phyloP scores from a whole-genome alignment of 2,113 vertebrate genomes.

The Neolamprologus sp. region DNA sequence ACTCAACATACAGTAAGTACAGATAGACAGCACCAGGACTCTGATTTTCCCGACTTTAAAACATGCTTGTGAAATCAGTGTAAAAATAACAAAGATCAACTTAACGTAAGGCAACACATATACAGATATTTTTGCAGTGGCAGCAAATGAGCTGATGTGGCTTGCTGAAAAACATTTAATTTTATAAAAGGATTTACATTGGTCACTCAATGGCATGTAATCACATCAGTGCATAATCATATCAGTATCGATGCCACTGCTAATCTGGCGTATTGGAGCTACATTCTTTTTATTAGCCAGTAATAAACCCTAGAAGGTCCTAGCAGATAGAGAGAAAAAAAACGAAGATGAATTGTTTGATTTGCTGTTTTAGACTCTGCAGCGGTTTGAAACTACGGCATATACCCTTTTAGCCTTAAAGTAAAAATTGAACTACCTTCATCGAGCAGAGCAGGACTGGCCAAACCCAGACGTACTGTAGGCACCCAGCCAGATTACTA shows the following conservation, averaged over 20 bases:
- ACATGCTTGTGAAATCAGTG: background rate
- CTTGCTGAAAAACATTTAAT: background rate
- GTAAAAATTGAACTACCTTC: background rate
- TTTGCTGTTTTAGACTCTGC: background rate
- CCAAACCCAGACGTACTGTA: background rate
- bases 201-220: background rate
- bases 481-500: background rate
- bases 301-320: background rate
- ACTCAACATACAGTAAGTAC: background rate
- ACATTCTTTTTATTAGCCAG: background rate
- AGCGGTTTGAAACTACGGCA: background rate
- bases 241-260: background rate
- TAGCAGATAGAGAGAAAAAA: background rate
- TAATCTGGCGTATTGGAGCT: background rate
- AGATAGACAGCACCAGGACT: background rate
- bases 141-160: background rate
- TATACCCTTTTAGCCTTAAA: background rate
- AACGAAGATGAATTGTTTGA: background rate
- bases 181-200: background rate
- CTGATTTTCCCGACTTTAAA: rapidly evolving
- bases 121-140: background rate
- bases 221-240: background rate
- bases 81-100: background rate
- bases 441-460: background rate
- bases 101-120: background rate